A percentile compares a stretch with the other conserved stretches of the same genome.
Conservation (phyloP, 92 coral and sea anemone species). For the Porites divaricata region DNA sequence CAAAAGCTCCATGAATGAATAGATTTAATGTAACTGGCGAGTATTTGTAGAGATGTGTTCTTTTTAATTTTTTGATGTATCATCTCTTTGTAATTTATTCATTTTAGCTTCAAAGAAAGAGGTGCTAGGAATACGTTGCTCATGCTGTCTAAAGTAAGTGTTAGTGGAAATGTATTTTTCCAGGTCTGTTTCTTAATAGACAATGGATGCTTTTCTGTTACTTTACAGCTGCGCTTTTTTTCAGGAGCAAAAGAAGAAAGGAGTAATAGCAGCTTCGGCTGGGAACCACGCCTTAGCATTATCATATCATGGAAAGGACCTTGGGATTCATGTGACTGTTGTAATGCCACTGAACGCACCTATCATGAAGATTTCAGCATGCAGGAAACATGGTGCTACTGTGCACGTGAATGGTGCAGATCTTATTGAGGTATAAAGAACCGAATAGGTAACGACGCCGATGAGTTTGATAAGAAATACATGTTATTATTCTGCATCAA, state of each 20-base stretch:
- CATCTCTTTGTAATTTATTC: neutral
- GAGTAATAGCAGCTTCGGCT: slow-evolving; percentile 93
- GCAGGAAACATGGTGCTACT: slow-evolving; percentile 81
- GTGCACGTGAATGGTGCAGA: slow-evolving; percentile 89
- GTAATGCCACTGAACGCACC: slow-evolving; percentile 96
- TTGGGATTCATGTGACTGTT: slow-evolving; percentile 89
- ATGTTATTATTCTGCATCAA: too few species aligned
- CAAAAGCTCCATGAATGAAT: too few species aligned
- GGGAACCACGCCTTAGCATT: slow-evolving; percentile 94
- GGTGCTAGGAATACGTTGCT: slow-evolving; percentile 86
- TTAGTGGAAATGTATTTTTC: too few species aligned
- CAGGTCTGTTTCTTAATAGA: too few species aligned
- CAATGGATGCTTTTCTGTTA: too few species aligned
- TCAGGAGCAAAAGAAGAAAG: slow-evolving; percentile 83
- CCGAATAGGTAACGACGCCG: too few species aligned
- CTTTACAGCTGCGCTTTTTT: neutral
- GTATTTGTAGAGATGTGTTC: too few species aligned
- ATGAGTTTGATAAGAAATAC: too few species aligned
- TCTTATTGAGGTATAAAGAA: slow-evolving; percentile 69
- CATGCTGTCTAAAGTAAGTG: slow-evolving; percentile 71
- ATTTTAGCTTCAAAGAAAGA: slow-evolving; percentile 80
- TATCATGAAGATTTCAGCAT: slow-evolving; percentile 84
- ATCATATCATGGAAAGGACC: slow-evolving; percentile 85
- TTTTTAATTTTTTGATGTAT: neutral
- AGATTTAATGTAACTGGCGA: too few species aligned